Evolutionary conservation across 2,113 vertebrate species (phyloP).

Genomic region (Pithys albifrons): DNA sequence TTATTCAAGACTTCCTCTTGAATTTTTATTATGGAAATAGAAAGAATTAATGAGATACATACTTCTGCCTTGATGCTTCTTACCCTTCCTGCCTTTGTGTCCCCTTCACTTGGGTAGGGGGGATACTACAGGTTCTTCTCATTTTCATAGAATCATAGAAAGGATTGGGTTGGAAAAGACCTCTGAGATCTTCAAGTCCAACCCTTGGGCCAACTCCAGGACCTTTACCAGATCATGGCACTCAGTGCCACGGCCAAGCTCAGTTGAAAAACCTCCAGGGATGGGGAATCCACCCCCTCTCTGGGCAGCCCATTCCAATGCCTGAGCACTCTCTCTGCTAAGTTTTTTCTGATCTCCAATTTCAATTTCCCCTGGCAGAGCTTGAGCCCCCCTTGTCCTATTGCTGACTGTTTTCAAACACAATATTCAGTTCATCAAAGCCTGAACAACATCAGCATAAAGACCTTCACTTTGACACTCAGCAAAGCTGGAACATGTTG

Average conservation of each 20-base stretch:
- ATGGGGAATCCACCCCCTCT: too few species aligned
- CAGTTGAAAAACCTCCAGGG: too few species aligned
- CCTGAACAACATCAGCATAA: not conserved
- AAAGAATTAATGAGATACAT: not conserved
- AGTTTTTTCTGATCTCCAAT: too few species aligned
- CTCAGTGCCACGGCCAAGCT: too few species aligned
- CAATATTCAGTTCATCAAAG: not conserved
- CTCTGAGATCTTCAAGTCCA: too few species aligned
- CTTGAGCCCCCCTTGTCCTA: too few species aligned
- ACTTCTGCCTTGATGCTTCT: not conserved
- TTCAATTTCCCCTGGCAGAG: too few species aligned
- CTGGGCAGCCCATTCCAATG: too few species aligned
- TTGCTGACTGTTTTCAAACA: not conserved
- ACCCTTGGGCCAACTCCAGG: too few species aligned
- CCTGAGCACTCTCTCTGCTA: too few species aligned
- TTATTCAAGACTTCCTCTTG: not conserved
- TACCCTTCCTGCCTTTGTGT: not conserved
- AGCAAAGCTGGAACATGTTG: not conserved
- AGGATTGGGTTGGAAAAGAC: too few species aligned
- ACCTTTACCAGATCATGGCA: too few species aligned
- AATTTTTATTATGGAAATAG: not conserved
- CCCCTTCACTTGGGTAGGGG: not conserved
- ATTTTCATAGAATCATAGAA: not conserved
- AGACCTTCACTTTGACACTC: not conserved
- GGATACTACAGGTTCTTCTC: accelerated